These are phyloP conservation scores for Sisyra terminalis DNA, from an alignment of 2,888 invertebrate genomes.

Conservation along the genomic window DNA sequence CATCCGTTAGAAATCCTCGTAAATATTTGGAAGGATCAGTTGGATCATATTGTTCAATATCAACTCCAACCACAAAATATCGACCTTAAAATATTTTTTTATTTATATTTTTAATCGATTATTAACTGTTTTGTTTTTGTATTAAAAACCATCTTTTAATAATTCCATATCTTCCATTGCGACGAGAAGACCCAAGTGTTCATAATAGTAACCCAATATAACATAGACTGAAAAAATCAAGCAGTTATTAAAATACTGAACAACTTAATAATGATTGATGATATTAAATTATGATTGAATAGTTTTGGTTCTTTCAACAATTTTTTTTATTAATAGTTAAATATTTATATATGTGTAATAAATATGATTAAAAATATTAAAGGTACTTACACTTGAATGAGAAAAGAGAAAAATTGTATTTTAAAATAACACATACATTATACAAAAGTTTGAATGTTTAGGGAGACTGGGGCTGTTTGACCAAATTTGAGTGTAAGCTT, in stretches of 20 bases:
- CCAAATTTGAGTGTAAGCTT: too few species aligned
- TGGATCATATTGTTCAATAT: slow-evolving; percentile 73
- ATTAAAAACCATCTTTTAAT: slow-evolving; percentile 50
- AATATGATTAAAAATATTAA: too few species aligned
- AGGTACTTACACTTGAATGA: too few species aligned
- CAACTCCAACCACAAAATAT: slow-evolving; percentile 85
- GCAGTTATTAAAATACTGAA: neutral
- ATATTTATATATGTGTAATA: too few species aligned
- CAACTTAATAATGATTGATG: too few species aligned
- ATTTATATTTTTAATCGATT: neutral
- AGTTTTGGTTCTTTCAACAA: too few species aligned
- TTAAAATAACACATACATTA: too few species aligned
- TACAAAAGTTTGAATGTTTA: too few species aligned
- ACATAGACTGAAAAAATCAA: slow-evolving; percentile 61
- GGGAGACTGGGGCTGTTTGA: too few species aligned
- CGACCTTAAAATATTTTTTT: slow-evolving; percentile 44
- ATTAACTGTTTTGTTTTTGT: neutral
- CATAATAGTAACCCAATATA: slow-evolving; percentile 76
- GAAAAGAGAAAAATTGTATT: too few species aligned
- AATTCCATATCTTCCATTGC: slow-evolving; percentile 70
- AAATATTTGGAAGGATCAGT: slow-evolving; percentile 65
- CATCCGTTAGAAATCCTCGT: slow-evolving; percentile 52
- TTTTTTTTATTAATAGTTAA: too few species aligned
- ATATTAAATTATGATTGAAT: too few species aligned
- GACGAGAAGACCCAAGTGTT: slow-evolving; percentile 80